Evolutionary conservation across 1,140 invertebrate genomes (phyloP), one percentile per base, ranked within the genome.

Genomic region (Drosophila neocordata): DNA sequence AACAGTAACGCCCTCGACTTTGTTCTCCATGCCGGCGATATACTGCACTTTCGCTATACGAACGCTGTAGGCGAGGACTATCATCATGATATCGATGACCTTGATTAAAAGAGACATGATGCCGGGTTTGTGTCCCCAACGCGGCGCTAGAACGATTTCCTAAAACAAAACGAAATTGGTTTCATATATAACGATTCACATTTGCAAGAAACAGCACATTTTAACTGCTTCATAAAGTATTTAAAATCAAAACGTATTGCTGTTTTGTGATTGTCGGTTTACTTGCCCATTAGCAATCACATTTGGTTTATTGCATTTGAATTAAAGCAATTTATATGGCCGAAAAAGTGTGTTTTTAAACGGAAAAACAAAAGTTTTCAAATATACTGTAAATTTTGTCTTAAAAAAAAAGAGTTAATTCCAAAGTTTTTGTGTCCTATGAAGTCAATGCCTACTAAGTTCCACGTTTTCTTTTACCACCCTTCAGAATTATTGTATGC

Each of bases 271-370:
- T 48, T 15, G 15, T 7, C 1, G 2, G 20, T 77, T 12, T 13
- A 78, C 75, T 78, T 79, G 59, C 77, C 77, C 64, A 79, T 75
- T 60, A 57, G 65, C 22, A 44, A 27, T 58, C 73, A 65, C 44
- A 68, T 62, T 55, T 7, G 48, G 22, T 64, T 69, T 53, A 69
- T 73, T 73, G 48, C 12, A 2, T 2, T 44, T 41, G 7, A 31
- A 31, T 31, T 31, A 7, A 6, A 31, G 27, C 27, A 31, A 31
- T 31, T 31, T 31, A 3, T 31, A 31, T 31, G 24, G 22, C 20
- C 9, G 4, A 4, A 53, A 37, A 20, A 2, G 13, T 31, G 13
- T 15, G 38, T 24, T 13, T 18, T 5, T 11, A 4, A 65, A 5
- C 13, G 34, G 15, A 20, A 5, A 22, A n/a, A 22, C 27, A 31